Percentiles rank a stretch among this genome's conserved stretches.
phyloP scores from a whole-genome alignment of 2,888 invertebrate species.

The Tetropium fuscum region DNA sequence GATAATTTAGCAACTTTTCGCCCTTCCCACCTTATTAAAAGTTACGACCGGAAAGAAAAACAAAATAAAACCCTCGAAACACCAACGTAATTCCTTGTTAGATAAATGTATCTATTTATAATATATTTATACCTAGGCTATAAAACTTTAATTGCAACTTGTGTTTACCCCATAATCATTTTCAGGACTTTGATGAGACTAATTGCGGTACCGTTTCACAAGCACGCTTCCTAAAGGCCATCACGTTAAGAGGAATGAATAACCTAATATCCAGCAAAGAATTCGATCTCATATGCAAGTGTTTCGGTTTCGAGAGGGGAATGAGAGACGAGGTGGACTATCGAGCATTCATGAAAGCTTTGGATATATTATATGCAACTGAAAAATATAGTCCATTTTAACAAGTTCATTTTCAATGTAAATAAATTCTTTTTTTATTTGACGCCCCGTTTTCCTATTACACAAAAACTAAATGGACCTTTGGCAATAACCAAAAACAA shows the following conservation, averaged over 20 bases:
- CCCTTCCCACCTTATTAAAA: constrained; percentile 49
- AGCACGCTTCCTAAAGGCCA: constrained; percentile 74
- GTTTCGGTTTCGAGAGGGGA: constrained; percentile 77
- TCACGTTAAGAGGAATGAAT: constrained; percentile 75
- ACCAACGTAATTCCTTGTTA: constrained; percentile 22
- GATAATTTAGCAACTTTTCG: constrained; percentile 44
- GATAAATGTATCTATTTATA: constrained; percentile 19
- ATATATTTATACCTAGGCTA: constrained; percentile 21
- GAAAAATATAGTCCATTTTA: constrained; percentile 67
- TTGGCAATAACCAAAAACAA: no score
- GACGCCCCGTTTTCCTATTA: no score
- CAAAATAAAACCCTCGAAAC: constrained; percentile 42
- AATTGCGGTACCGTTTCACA: constrained; percentile 76
- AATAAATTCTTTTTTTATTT: no score
- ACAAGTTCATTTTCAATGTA: constrained; percentile 20
- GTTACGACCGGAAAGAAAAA: constrained; percentile 51
- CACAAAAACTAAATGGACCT: no score
- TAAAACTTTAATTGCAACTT: constrained; percentile 20
- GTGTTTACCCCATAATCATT: constrained; percentile 32
- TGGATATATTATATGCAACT: constrained; percentile 74
- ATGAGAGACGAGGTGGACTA: constrained; percentile 76
- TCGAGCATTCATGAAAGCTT: constrained; percentile 75
- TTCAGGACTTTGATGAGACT: constrained; percentile 76
- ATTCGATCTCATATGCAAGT: constrained; percentile 78
- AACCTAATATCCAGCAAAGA: constrained; percentile 75